Conservation (phyloP, 2,797 vertebrate species). For the Enteromius afrohamiltoni region DNA sequence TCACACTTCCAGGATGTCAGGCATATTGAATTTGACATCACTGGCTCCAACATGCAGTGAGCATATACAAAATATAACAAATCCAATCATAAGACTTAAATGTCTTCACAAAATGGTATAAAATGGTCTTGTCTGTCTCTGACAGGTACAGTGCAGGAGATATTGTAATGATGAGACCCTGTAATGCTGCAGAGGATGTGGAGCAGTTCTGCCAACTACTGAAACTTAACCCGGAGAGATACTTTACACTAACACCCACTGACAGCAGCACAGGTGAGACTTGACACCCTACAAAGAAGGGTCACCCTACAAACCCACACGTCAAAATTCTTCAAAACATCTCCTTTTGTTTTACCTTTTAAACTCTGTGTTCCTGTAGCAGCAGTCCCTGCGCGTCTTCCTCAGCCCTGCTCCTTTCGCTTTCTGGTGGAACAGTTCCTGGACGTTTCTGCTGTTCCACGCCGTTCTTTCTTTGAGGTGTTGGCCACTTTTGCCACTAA, state of each 20-base stretch:
- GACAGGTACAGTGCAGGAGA: conserved; percentile 86
- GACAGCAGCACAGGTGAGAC: conserved; percentile 70
- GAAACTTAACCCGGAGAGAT: conserved; percentile 77
- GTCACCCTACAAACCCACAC: too few relatives aligned
- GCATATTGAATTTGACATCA: conserved; percentile 88
- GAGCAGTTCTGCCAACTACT: conserved; percentile 85
- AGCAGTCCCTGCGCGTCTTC: conserved; percentile 76
- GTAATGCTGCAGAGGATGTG: conserved; percentile 78
- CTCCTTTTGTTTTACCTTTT: neutral
- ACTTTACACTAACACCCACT: conserved; percentile 77
- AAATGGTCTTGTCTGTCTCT: conserved; percentile 2
- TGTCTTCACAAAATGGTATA: neutral
- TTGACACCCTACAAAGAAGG: neutral
- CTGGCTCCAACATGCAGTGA: conserved; percentile 85
- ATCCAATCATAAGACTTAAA: neutral
- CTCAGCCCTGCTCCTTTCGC: conserved; percentile 82
- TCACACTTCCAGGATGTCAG: conserved; percentile 94
- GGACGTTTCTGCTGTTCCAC: conserved; percentile 87
- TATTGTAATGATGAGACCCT: conserved; percentile 86
- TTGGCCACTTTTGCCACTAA: conserved; percentile 79
- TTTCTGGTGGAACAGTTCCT: conserved; percentile 84
- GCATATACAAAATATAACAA: conserved; percentile 51
- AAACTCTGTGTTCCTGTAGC: conserved; percentile 43
- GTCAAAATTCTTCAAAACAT: neutral
- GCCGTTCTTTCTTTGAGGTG: conserved; percentile 92